A percentile compares a stretch with the other conserved stretches of the same genome.
These are phyloP conservation scores for Aplocera efformata DNA, from an alignment of 2,888 invertebrate species.

Conservation along the genomic window DNA sequence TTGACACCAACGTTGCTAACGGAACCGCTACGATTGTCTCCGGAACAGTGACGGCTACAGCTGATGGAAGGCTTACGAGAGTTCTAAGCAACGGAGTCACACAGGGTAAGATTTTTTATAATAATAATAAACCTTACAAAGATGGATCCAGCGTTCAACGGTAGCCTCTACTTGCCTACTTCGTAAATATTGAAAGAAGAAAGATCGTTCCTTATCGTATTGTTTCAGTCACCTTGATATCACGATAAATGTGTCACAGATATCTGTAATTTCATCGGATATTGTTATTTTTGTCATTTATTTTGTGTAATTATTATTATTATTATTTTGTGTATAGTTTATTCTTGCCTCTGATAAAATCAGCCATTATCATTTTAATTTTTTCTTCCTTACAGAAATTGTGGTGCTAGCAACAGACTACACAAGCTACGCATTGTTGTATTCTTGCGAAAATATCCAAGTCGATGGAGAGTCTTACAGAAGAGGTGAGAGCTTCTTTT, in stretches of 20 bases:
- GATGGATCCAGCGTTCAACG: no score
- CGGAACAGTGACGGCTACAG: slow-evolving; percentile 38
- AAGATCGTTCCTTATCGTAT: no score
- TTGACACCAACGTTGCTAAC: slow-evolving; percentile 47
- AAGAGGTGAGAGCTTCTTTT: slow-evolving; percentile 43
- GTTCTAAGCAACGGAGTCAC: slow-evolving; percentile 30
- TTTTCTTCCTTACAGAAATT: slow-evolving; percentile 44
- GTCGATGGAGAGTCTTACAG: slow-evolving; percentile 40
- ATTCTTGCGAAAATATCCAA: slow-evolving; percentile 53
- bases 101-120: slow-evolving; percentile 7
- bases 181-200: no score
- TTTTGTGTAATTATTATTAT: no score
- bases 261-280: no score
- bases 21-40: slow-evolving; percentile 34
- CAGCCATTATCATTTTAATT: not conserved
- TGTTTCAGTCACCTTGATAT: no score
- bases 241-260: no score
- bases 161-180: no score
- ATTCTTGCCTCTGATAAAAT: no score
- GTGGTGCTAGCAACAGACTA: slow-evolving; percentile 66
- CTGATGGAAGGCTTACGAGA: slow-evolving; percentile 47
- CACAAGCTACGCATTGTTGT: slow-evolving; percentile 54
- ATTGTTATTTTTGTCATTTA: no score
- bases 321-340: no score
- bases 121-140: no score